phyloP scores from a whole-genome alignment of 2,113 vertebrate genomes.

The Thamnophis sirtalis region DNA sequence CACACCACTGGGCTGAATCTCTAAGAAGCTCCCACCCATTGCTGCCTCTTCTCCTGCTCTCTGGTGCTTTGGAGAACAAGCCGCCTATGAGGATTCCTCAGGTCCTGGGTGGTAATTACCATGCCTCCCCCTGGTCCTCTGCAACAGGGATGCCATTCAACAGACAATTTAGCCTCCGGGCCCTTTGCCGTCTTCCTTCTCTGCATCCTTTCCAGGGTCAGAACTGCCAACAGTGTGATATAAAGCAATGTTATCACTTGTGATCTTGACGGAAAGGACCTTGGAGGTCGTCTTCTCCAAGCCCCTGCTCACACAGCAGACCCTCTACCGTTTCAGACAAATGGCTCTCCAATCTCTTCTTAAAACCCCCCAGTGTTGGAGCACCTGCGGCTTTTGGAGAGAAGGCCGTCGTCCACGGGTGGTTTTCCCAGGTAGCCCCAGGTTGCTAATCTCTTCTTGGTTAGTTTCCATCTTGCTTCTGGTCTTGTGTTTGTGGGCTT shows the following conservation, averaged over 20 bases:
- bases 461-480: not conserved
- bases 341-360: not conserved
- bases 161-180: not conserved
- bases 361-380: not conserved
- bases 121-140: not conserved
- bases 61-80: no score
- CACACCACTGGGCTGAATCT: no score
- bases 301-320: not conserved
- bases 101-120: not conserved
- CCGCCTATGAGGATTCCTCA: not conserved
- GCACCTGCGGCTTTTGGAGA: not conserved
- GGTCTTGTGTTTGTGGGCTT: not conserved
- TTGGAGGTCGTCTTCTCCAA: not conserved
- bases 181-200: not conserved
- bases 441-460: not conserved
- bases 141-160: not conserved
- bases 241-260: not conserved
- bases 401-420: not conserved
- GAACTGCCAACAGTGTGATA: not conserved
- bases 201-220: not conserved
- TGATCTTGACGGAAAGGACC: not conserved
- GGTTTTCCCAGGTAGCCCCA: not conserved
- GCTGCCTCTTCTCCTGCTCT: no score
- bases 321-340: not conserved
- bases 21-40: no score